These are phyloP conservation scores for Blennius ocellaris DNA, from an alignment of 2,113 vertebrate genomes.

Conservation along the genomic window DNA sequence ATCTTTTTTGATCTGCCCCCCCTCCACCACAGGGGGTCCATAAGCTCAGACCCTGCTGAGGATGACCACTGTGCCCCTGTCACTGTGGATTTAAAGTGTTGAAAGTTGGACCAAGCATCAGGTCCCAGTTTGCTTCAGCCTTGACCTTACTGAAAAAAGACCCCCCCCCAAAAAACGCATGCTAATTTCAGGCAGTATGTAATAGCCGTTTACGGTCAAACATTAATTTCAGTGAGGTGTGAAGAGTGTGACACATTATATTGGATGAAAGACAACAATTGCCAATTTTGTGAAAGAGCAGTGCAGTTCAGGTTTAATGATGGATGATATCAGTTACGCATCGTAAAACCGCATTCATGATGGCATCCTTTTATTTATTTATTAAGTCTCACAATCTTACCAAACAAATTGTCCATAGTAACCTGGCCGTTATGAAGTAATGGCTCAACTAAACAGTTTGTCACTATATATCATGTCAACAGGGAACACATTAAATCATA, in stretches of 20 bases:
- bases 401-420: too few species aligned
- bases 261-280: conserved; percentile 2
- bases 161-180: not conserved
- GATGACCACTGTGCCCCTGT: not conserved
- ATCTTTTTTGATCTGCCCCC: too few species aligned
- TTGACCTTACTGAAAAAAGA: too few species aligned
- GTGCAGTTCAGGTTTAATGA: not conserved
- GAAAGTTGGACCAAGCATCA: not conserved
- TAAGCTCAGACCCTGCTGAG: too few species aligned
- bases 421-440: not conserved
- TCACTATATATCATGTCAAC: not conserved
- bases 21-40: too few species aligned
- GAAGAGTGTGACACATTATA: not conserved
- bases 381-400: not conserved
- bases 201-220: not conserved
- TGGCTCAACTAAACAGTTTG: not conserved
- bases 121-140: not conserved
- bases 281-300: too few species aligned
- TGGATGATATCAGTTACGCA: too few species aligned
- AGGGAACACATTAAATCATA: not conserved
- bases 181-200: not conserved
- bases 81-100: not conserved
- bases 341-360: too few species aligned
- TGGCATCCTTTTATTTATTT: not conserved
- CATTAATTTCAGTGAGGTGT: not conserved